Evolutionary conservation across 1,140 invertebrate genomes (phyloP), one percentile per base, ranked within the genome.

Genomic region (Caenorhabditis remanei): DNA sequence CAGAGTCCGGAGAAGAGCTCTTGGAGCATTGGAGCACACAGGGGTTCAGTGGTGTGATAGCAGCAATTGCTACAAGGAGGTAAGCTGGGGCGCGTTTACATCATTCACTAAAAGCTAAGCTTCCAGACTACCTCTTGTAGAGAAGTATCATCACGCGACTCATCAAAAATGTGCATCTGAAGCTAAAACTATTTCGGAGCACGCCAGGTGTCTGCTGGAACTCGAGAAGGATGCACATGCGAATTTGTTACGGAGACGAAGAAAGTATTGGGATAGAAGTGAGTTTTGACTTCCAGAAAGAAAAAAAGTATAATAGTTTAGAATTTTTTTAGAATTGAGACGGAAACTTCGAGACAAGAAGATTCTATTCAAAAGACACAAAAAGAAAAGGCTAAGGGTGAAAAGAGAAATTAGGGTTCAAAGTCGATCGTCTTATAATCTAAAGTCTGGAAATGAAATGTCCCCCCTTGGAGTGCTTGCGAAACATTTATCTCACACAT

Each of bases 1-100:
- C 85, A 43, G 85, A 85, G n/a, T 46, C 85, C 8, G 85, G 85
- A 19, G 67, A 75, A n/a, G 63, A 85, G 21, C 65, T 85, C 0
- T 65, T 84, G 41, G 75, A 87, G 82, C 86, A 87, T 46, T 87
- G 86, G 86, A 67, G 84, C 32, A 82, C 58, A 21, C 86, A 87
- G 48, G 86, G 75, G n/a, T 63, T 87, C 56, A 67, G 56, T 19
- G 86, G 82, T 21, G 41, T 87, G 6, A 87, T 87, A 2, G 86
- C 86, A 32, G 86, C 83, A 41, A 65, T 84, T 32, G 86, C 86
- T 7, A 87, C 82, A 9, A 84, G 82, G 24, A 87, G 58, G 86
- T 87, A 48, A 83, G 11, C 2, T 48, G 5, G 11, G 4, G 41
- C 67, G 14, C 9, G 32, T 11, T 46, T 46, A 32, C 46, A 13